A percentile compares a stretch with the other conserved stretches of the same genome.
Conservation (phyloP, 2,113 vertebrate species). For the Oreotragus oreotragus region DNA sequence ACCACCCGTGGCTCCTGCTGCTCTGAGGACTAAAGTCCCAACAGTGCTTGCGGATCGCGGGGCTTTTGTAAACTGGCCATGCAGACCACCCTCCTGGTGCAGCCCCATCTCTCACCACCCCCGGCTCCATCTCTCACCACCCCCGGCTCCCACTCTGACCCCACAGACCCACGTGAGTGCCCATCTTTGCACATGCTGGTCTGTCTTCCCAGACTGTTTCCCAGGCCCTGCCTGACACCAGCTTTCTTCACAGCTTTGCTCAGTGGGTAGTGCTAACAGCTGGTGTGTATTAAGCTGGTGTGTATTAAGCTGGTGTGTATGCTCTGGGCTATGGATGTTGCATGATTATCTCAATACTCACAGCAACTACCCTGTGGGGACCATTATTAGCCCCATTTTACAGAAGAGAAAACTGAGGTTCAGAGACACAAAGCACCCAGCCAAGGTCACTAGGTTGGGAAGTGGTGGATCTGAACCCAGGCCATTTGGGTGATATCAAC, state of each 20-base stretch:
- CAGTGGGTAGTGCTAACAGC: rapidly evolving
- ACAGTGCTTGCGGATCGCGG: rapidly evolving
- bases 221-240: neutral
- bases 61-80: neutral
- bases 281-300: rapidly evolving
- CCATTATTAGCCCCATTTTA: neutral
- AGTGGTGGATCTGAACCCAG: neutral
- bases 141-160: rapidly evolving
- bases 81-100: neutral
- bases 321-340: neutral
- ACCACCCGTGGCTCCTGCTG: neutral
- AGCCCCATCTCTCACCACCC: too few relatives aligned
- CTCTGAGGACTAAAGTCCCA: neutral
- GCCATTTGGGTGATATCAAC: neutral
- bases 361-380: neutral
- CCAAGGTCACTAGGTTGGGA: neutral
- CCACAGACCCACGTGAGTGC: too few relatives aligned
- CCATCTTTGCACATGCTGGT: neutral
- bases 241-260: neutral
- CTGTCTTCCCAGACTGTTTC: neutral
- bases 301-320: neutral
- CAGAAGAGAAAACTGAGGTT: neutral
- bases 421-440: neutral
- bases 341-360: neutral
- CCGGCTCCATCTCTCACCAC: neutral